A percentile compares a stretch with the other conserved stretches of the same genome.
Evolutionary conservation across 2,888 invertebrate genomes (phyloP).

Genomic region (Cataglyphis livida): DNA sequence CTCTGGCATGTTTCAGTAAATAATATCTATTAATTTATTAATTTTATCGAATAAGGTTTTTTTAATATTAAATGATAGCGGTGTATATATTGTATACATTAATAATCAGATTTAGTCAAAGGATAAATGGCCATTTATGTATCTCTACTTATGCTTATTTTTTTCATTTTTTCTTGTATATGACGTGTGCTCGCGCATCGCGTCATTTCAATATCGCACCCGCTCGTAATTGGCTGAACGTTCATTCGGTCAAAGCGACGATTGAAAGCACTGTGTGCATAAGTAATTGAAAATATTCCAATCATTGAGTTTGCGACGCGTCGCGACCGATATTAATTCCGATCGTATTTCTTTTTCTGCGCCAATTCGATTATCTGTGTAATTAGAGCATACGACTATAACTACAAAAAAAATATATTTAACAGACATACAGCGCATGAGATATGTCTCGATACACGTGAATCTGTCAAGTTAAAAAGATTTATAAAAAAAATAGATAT

Average conservation of each 20-base stretch:
- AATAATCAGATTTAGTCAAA: constrained; percentile 1
- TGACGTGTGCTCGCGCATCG: constrained; percentile 15
- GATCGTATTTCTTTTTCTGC: constrained; percentile 59
- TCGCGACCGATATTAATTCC: constrained; percentile 58
- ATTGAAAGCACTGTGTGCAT: constrained; percentile 63
- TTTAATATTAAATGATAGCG: constrained; percentile 18
- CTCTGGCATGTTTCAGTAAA: background rate
- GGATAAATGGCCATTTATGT: background rate
- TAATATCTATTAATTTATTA: constrained; percentile 13
- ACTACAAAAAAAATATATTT: constrained; percentile 51
- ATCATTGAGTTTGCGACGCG: constrained; percentile 49
- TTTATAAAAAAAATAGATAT: background rate
- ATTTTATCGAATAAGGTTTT: constrained; percentile 1
- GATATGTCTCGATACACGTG: constrained; percentile 56
- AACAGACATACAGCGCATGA: constrained; percentile 48
- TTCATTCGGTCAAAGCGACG: constrained; percentile 48
- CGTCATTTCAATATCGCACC: constrained; percentile 35
- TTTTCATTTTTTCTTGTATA: constrained; percentile 13
- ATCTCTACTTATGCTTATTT: background rate
- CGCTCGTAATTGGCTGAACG: constrained; percentile 39
- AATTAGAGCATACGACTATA: constrained; percentile 51
- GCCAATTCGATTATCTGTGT: constrained; percentile 65
- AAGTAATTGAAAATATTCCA: constrained; percentile 75
- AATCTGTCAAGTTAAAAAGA: constrained; percentile 61
- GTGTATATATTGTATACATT: background rate